Evolutionary conservation across 1,140 invertebrate genomes (phyloP), one percentile per base, ranked within the genome.

Genomic region (Drosophila bifasciata): DNA sequence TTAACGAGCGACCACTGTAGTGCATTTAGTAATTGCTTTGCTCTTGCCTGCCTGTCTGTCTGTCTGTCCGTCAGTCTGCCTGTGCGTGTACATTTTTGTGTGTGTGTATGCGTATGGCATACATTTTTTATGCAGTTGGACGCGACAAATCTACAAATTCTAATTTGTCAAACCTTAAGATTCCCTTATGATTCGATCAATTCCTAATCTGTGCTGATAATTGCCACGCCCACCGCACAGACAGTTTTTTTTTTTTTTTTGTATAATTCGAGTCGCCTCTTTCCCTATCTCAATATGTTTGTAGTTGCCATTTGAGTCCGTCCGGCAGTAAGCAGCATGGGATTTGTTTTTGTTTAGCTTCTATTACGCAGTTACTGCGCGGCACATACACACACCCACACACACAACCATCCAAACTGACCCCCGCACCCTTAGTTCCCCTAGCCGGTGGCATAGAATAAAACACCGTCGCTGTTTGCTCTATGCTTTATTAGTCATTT

Each of bases 11-110:
- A 5, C 16, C 16, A 56, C 61, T 60, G 49, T 67, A 56, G 19
- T 72, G 68, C 67, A 64, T 52, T 73, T 66, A 21, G 52, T 74
- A 57, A 76, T 76, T 67, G 73, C 61, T 57, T 53, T 36, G 49
- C 62, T 63, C 60, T 68, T 59, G 59, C 48, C 23, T 55, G 46
- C 32, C 41, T 43, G 49, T 39, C 19, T 48, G 40, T 44, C 7
- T 58, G 28, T 69, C 32, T 57, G 44, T 56, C 19, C 44, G 40
- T 44, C 7, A 53, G 28, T 69, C 32, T 57, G 44, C 51, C 16
- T 58, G 39, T 48, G 61, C 39, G 51, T 49, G 43, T 53, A 36
- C 19, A 46, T 19, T 21, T 53, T 39, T 58, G 25, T 32, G 21
- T 43, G 21, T 43, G 53, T 81, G 66, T 59, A 71, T 67, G 58